Base-by-base conservation (phyloP, 2,113 vertebrate genomes). In the Mionectes macconnelli region DNA sequence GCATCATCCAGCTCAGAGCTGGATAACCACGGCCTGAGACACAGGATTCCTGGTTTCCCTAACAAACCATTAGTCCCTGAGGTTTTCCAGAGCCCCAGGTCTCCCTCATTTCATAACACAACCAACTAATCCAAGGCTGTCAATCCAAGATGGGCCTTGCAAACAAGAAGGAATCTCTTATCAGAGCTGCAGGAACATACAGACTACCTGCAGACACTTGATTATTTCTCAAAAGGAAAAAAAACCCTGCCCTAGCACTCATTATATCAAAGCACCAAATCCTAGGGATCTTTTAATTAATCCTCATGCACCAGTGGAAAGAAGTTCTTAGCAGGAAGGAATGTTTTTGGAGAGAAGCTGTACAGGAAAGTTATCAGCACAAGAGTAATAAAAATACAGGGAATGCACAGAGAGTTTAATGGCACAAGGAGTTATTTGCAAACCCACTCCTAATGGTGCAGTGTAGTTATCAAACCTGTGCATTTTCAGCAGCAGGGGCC, bases 401-500 rank as follows among this genome's bases (percentile, higher is more conserved):
- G 75, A 76, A 76, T 20, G 83, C 88, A 50, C 57, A 25, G 27
- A 6, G 24, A 37, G 35, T 75, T 63, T 75, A 79, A 68, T 25
- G 53, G 44, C 2, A 5, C 52, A 42, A 44, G 39, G 33, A 78
- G 6, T 33, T 63, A 28, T 27, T 47, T 74, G 30, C 42, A 77
- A 42, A 24, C 10, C 23, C 21, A 33, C 25, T 70, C n/a, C 28
- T 52, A 19, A 52, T 7, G 25, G 27, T 14, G 33, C 62, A 35
- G 40, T 7, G 2, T 0, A 14, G 17, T 37, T 55, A 45, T 39
- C 42, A 18, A 40, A 47, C 15, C 69, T 33, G 52, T 10, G 12
- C 0, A 0, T 2, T 0, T 9, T 66, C 30, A 56, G 37, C 64
- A 62, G 87, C 2, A 1, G 42, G 21, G 24, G 24, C 28, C 40